phyloP scores from a whole-genome alignment of 2,797 vertebrate species.

The Xenops minutus region DNA sequence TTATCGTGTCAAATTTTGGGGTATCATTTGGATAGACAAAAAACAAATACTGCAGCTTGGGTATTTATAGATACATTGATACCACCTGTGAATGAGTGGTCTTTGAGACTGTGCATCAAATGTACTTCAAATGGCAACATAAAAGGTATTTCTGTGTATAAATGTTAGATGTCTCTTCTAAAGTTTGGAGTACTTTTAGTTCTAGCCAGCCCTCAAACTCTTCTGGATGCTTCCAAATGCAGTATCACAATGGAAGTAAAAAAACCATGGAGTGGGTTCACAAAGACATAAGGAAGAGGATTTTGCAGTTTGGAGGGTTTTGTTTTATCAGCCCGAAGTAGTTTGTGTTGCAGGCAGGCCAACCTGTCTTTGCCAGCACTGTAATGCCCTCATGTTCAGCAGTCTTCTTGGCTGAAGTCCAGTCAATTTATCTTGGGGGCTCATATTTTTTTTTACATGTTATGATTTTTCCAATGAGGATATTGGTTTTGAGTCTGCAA shows the following conservation, averaged over 20 bases:
- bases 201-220: background rate
- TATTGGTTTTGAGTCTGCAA: background rate
- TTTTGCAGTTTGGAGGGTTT: background rate
- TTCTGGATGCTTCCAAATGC: background rate
- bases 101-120: background rate
- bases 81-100: background rate
- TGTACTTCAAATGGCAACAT: background rate
- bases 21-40: conserved; percentile 2
- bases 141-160: background rate
- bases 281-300: background rate
- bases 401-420: background rate
- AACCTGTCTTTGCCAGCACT: background rate
- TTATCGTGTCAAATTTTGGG: conserved; percentile 48
- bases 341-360: background rate
- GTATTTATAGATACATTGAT: background rate
- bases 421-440: background rate
- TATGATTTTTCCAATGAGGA: background rate
- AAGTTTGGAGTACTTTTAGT: background rate
- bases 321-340: background rate
- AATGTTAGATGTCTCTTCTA: background rate
- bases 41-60: background rate
- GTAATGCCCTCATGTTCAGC: background rate
- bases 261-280: background rate
- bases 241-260: background rate
- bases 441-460: background rate